These are phyloP conservation scores for Acrossocheilus fasciatus DNA, from an alignment of 2,797 vertebrate species.

Conservation along the genomic window DNA sequence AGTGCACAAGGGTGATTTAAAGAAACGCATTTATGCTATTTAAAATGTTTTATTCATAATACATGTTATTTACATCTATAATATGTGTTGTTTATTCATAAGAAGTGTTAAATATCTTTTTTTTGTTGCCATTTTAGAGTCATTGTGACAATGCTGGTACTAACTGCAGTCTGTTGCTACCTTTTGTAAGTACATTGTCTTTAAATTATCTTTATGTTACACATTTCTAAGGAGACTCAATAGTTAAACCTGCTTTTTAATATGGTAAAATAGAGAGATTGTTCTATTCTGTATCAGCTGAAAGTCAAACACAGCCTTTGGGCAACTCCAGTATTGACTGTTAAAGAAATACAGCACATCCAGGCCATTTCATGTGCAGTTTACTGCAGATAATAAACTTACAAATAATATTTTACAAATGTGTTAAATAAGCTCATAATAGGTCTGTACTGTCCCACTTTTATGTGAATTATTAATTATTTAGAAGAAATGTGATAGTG, in stretches of 20 bases:
- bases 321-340: slow-evolving; percentile 46
- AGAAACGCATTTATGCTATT: not conserved
- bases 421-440: not conserved
- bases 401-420: not conserved
- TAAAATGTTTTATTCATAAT: not conserved
- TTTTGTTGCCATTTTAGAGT: slow-evolving; percentile 79
- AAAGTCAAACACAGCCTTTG: slow-evolving; percentile 50
- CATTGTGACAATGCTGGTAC: slow-evolving; percentile 95
- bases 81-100: not conserved
- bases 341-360: not conserved
- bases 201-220: not conserved
- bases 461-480: slow-evolving; percentile 62
- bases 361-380: not conserved
- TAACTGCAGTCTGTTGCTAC: slow-evolving; percentile 96
- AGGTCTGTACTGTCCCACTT: not conserved
- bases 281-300: not conserved
- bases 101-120: not conserved
- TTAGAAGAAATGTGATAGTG: slow-evolving; percentile 46
- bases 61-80: not conserved
- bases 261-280: not conserved
- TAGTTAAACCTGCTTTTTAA: not conserved
- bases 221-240: not conserved
- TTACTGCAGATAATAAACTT: not conserved
- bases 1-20: not conserved
- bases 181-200: slow-evolving; percentile 91